phyloP scores from a whole-genome alignment of 2,888 invertebrate genomes.

The Pseudococcus longispinus region DNA sequence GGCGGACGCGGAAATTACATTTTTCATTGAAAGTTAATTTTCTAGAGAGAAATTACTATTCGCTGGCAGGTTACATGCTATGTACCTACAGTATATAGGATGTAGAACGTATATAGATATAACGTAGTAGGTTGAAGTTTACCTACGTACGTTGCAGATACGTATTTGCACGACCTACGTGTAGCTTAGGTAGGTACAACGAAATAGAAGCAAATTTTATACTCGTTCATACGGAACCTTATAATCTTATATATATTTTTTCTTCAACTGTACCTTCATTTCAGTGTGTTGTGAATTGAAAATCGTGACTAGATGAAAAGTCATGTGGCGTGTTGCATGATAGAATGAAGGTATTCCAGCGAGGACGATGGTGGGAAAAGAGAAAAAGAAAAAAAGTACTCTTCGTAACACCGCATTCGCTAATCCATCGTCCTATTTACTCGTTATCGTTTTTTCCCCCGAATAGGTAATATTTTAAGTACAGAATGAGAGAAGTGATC shows the following conservation, averaged over 20 bases:
- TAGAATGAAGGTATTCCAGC: not conserved
- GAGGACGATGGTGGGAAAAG: not conserved
- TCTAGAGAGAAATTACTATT: not conserved
- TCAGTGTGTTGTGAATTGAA: not conserved
- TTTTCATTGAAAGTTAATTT: conserved; percentile 11
- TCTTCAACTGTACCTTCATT: not conserved
- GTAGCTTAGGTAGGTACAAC: not conserved
- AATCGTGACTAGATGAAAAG: not conserved
- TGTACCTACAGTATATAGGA: too few species aligned
- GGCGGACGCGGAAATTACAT: conserved; percentile 6
- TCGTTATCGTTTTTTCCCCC: not conserved
- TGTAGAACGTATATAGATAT: too few species aligned
- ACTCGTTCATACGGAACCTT: not conserved
- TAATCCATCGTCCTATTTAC: not conserved
- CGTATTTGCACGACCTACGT: not conserved
- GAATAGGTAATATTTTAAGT: not conserved
- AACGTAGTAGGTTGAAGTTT: too few species aligned
- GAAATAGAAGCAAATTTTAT: not conserved
- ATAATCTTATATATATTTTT: too few species aligned
- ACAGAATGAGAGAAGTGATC: not conserved
- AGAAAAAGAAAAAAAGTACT: not conserved
- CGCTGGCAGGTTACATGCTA: not conserved
- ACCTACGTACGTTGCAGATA: not conserved
- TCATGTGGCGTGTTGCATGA: not conserved
- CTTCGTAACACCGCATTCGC: not conserved